Conservation (phyloP, 2,888 invertebrate species). For the Pomacea canaliculata region DNA sequence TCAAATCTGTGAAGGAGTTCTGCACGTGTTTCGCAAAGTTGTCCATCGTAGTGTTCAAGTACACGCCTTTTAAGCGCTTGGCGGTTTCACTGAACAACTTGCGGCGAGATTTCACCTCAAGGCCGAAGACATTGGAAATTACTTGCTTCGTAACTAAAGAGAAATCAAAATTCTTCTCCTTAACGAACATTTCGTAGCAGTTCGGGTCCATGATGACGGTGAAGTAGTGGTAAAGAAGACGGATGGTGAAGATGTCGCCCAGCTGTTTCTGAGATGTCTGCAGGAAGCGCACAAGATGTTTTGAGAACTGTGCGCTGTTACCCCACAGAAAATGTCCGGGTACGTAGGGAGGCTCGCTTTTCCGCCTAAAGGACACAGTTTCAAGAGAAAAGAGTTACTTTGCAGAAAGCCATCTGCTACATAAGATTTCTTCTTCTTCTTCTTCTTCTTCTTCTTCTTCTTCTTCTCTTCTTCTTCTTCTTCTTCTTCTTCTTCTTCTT, state of each 20-base stretch:
- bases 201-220: constrained; percentile 68
- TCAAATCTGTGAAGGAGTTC: constrained; percentile 44
- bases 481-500: too few relatives aligned
- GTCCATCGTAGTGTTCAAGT: constrained; percentile 54
- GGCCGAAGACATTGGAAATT: constrained; percentile 69
- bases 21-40: constrained; percentile 59
- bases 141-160: constrained; percentile 68
- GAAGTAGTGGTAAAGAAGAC: constrained; percentile 66
- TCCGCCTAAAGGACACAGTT: constrained; percentile 48
- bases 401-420: too few relatives aligned
- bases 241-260: constrained; percentile 68
- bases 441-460: too few relatives aligned
- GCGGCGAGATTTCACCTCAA: constrained; percentile 62
- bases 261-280: constrained; percentile 55
- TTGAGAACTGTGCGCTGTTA: constrained; percentile 62
- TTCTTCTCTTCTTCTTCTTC: too few relatives aligned
- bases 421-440: too few relatives aligned
- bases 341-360: constrained; percentile 62
- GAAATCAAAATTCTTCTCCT: constrained; percentile 68
- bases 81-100: constrained; percentile 68
- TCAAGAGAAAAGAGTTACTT: too few relatives aligned
- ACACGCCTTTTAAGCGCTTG: constrained; percentile 63
- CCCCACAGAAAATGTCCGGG: constrained; percentile 66
- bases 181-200: constrained; percentile 61
- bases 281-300: constrained; percentile 67